These are phyloP conservation scores for Nomada ruficornis DNA, from an alignment of 2,888 invertebrate genomes.

Conservation along the genomic window DNA sequence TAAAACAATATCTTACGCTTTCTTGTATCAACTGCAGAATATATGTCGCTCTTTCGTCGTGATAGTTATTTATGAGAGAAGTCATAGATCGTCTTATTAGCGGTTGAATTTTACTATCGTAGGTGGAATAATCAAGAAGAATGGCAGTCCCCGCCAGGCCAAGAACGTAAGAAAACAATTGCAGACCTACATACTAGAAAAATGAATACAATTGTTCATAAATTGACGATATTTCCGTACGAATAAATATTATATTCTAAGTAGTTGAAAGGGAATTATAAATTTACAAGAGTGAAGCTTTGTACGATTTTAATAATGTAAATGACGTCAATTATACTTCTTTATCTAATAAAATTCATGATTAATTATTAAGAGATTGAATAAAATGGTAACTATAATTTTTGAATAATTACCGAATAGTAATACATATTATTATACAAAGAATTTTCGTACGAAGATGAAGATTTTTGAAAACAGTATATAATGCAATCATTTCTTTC, in stretches of 20 bases:
- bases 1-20: slow-evolving; percentile 87
- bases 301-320: not conserved
- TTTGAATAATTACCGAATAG: no score
- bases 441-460: no score
- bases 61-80: slow-evolving; percentile 91
- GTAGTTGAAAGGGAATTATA: not conserved
- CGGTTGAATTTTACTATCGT: slow-evolving; percentile 92
- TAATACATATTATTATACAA: no score
- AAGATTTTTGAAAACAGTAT: no score
- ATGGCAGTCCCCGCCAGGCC: slow-evolving; percentile 91
- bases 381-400: no score
- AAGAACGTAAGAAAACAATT: slow-evolving; percentile 89
- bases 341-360: no score
- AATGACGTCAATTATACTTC: no score
- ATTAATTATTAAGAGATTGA: no score
- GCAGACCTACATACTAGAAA: slow-evolving; percentile 90
- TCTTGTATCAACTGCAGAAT: slow-evolving; percentile 93
- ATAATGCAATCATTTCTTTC: no score
- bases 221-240: not conserved
- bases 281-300: not conserved
- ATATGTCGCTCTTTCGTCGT: slow-evolving; percentile 88
- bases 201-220: slow-evolving; percentile 1
- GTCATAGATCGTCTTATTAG: slow-evolving; percentile 89
- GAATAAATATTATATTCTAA: not conserved
- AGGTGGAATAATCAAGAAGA: slow-evolving; percentile 91